These are phyloP conservation scores for Anolis sagrei DNA, from an alignment of 2,113 vertebrate genomes.

Conservation along the genomic window DNA sequence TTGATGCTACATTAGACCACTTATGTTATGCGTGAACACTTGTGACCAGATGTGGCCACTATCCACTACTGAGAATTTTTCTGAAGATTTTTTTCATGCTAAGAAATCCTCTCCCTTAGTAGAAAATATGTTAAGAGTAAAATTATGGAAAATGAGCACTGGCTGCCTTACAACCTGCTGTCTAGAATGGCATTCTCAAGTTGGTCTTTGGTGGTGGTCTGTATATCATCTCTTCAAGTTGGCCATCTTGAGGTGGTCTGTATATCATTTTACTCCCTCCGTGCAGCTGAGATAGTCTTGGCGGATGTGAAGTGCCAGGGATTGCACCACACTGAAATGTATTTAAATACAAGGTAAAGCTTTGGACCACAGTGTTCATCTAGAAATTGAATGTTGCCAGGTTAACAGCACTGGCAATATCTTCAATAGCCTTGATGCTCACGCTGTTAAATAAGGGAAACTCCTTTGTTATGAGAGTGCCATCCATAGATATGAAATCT, in stretches of 20 bases:
- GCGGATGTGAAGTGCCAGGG: conserved; percentile 5
- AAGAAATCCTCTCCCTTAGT: no score
- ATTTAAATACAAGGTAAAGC: not conserved
- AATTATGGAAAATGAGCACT: not conserved
- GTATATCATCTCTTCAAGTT: not conserved
- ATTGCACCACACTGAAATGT: not conserved
- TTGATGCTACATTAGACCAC: no score
- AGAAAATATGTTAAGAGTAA: not conserved
- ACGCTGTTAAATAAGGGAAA: not conserved
- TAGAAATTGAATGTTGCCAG: not conserved
- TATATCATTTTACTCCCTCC: conserved; percentile 1
- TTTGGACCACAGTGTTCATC: not conserved
- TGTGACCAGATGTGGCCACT: no score
- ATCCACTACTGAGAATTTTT: no score
- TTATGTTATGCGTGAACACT: no score
- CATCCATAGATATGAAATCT: not conserved
- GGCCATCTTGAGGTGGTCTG: not conserved
- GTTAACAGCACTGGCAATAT: not conserved
- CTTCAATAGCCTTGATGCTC: not conserved
- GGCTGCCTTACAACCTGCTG: not conserved
- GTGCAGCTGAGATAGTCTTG: not conserved
- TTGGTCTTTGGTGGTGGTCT: not conserved
- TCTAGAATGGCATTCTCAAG: not conserved
- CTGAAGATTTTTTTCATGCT: no score
- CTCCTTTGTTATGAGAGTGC: not conserved